Evolutionary conservation across 1,140 invertebrate genomes (phyloP).

Genomic region (Maniola jurtina): DNA sequence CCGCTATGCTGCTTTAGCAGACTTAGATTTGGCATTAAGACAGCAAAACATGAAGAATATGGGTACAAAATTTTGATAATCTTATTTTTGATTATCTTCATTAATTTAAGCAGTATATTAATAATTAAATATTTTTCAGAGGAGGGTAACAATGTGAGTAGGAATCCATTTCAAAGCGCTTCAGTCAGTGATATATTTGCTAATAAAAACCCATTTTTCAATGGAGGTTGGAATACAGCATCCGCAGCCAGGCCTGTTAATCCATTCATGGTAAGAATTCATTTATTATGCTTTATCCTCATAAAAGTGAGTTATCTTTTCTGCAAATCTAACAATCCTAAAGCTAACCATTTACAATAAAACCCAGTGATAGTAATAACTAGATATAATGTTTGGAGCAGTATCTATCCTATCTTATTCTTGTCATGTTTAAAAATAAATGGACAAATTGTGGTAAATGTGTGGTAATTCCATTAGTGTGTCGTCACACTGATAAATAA

Average conservation of each 20-base stretch:
- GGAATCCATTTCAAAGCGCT: constrained; percentile 71
- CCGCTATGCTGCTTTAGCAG: constrained; percentile 76
- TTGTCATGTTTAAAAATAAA: constrained; percentile 2
- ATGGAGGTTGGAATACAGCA: constrained; percentile 60
- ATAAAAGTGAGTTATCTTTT: too few species aligned
- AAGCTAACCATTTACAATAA: too few species aligned
- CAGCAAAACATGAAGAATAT: constrained; percentile 72
- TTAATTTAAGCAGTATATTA: neutral
- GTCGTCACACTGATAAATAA: constrained; percentile 10
- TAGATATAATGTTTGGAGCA: too few species aligned
- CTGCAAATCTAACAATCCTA: too few species aligned
- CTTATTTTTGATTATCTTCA: too few species aligned
- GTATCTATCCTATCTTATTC: neutral
- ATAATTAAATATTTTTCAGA: constrained; percentile 42
- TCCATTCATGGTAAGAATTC: constrained; percentile 62
- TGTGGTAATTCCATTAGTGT: constrained; percentile 9
- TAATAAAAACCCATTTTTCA: constrained; percentile 70
- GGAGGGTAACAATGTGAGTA: constrained; percentile 52
- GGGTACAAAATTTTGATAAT: constrained; percentile 39
- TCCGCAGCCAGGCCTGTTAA: constrained; percentile 54
- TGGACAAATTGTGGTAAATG: constrained; percentile 1
- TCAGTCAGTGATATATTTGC: constrained; percentile 59
- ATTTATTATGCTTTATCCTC: neutral
- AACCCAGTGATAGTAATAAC: too few species aligned
- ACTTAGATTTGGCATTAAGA: constrained; percentile 71